Conservation (phyloP, 2,113 vertebrate species). For the Thermophis baileyi region DNA sequence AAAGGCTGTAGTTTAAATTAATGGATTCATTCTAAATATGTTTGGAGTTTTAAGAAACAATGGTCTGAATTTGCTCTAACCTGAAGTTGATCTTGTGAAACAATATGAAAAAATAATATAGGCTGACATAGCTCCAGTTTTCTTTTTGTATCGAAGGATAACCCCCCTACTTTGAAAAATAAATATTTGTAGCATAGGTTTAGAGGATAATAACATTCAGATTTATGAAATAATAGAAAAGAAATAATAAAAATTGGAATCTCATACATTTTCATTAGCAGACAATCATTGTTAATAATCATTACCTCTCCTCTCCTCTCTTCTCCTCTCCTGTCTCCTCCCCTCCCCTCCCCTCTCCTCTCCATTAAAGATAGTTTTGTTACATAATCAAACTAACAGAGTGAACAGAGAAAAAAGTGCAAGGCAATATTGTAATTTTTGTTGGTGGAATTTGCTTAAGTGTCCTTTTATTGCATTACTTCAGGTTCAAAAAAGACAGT, state of each 20-base stretch:
- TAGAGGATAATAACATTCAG: constrained; percentile 3
- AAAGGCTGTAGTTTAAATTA: background rate
- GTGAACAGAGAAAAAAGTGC: constrained; percentile 11
- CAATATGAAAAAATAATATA: background rate
- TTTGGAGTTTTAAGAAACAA: background rate
- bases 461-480: background rate
- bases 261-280: constrained; percentile 7
- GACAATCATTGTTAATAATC: constrained; percentile 21
- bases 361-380: background rate
- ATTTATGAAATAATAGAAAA: background rate
- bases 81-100: background rate
- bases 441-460: background rate
- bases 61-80: background rate
- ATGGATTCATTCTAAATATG: background rate
- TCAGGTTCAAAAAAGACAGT: constrained; percentile 6
- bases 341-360: background rate
- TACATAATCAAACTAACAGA: constrained; percentile 9
- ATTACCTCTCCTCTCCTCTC: background rate
- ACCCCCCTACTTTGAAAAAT: background rate
- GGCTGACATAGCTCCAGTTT: background rate
- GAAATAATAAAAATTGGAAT: constrained; percentile 1
- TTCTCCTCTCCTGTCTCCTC: background rate
- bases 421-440: constrained; percentile 12
- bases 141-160: background rate
- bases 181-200: background rate